Conservation (phyloP, 2,113 vertebrate genomes). For the Spheniscus mendiculus region DNA sequence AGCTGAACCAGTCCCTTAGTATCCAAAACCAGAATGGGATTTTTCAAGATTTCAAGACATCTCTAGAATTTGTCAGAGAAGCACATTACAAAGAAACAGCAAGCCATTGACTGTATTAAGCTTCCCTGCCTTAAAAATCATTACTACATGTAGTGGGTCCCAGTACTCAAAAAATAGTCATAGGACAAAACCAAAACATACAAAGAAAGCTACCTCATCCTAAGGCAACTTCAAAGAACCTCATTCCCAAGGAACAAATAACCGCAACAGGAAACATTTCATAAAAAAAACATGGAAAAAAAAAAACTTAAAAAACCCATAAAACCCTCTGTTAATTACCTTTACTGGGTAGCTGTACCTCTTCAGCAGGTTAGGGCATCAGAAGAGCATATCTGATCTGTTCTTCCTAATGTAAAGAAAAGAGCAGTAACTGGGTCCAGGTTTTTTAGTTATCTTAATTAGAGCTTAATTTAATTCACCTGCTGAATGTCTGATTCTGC, state of each 20-base stretch:
- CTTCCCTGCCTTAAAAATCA: not conserved
- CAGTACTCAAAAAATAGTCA: not conserved
- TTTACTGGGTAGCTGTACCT: not conserved
- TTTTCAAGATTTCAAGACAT: not conserved
- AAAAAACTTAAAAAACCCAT: fast-evolving
- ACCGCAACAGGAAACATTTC: not conserved
- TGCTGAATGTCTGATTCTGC: too few species aligned
- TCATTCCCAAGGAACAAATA: not conserved
- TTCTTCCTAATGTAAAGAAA: not conserved
- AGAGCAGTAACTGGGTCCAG: fast-evolving
- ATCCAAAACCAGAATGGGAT: not conserved
- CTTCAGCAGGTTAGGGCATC: not conserved
- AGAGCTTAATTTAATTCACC: not conserved
- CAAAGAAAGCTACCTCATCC: not conserved
- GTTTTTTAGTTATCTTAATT: not conserved
- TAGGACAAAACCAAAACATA: not conserved
- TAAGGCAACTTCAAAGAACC: not conserved
- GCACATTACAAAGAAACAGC: not conserved
- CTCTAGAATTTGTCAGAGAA: not conserved
- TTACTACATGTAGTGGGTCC: fast-evolving
- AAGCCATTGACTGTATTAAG: not conserved
- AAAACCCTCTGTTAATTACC: not conserved
- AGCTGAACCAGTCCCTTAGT: not conserved
- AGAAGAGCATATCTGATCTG: fast-evolving
- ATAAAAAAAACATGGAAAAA: not conserved